Base-by-base conservation (phyloP, 23 tunicate species). In the Trididemnum nubilum region DNA sequence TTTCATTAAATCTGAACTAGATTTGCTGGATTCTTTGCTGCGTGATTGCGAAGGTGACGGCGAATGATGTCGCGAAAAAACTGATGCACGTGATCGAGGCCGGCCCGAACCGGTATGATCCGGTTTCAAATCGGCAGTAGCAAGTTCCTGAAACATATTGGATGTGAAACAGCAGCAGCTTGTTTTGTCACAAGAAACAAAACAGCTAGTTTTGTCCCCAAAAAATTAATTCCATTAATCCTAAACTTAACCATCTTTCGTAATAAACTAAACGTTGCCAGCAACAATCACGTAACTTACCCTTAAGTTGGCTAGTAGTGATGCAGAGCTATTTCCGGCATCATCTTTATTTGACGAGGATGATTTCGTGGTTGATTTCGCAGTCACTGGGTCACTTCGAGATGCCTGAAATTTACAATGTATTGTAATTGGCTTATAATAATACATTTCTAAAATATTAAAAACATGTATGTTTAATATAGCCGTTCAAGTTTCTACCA, bases 91-190 rank as follows among this genome's bases (percentile, higher is more conserved):
- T 19, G 80, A 35, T 22, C 89, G 83, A 50, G 84, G 35, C 35
- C 89, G 33, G 15, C 82, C 36, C 1, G 57, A 19, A 22, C 59
- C 24, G 3, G 65, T 7, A 28, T 75, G 71, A 21, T 77, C 81
- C 23, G 76, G 9, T 50, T 74, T 72, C 32, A 44, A 36, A 24
- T 84, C 89, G 12, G 83, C 25, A 12, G 65, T 85, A 0, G 83
- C 89, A 65, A 85, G 75, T 30, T 85, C 89, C 89, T 85, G 64
- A 34, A 78, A n/a, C n/a, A n/a, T n/a, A n/a, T n/a, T n/a, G n/a
- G n/a, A n/a, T n/a, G n/a, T n/a, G n/a, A n/a, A n/a, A n/a, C n/a
- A n/a, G n/a, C n/a, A n/a, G n/a, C n/a, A n/a, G n/a, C n/a, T n/a
- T n/a, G n/a, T n/a, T n/a, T n/a, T n/a, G n/a, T n/a, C n/a, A n/a